Conservation (phyloP, 2,797 vertebrate species). For the Oryzias dopingdopingensis region DNA sequence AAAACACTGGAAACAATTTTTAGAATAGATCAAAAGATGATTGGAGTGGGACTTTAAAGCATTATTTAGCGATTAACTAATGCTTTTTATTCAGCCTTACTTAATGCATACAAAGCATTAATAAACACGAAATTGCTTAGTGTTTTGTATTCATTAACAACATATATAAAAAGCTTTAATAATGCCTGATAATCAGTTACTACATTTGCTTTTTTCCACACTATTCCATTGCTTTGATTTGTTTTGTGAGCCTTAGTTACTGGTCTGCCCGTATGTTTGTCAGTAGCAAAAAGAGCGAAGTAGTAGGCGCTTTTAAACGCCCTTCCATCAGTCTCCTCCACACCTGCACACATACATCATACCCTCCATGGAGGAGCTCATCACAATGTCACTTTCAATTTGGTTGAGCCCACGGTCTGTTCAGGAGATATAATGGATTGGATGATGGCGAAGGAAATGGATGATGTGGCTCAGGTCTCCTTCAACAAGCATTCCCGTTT, state of each 20-base stretch:
- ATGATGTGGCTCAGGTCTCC: constrained; percentile 44
- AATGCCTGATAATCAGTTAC: constrained; percentile 14
- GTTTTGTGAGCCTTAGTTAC: constrained; percentile 46
- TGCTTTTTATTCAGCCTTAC: no score
- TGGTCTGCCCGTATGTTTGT: constrained; percentile 26
- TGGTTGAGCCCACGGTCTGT: constrained; percentile 51
- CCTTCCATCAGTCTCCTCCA: constrained; percentile 61
- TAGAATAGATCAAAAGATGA: no score
- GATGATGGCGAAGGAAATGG: constrained; percentile 53
- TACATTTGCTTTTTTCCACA: constrained; percentile 33
- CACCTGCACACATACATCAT: constrained; percentile 48
- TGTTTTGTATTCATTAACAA: no score
- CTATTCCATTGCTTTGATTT: constrained; percentile 50
- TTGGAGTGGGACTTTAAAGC: no score
- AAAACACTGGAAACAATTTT: no score
- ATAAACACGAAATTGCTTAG: no score
- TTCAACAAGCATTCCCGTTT: constrained; percentile 44
- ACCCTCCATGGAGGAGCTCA: constrained; percentile 55
- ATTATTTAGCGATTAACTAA: no score
- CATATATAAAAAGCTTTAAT: no score
- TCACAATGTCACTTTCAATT: constrained; percentile 74
- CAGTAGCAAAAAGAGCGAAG: constrained; percentile 32
- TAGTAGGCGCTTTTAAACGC: constrained; percentile 36
- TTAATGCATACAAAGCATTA: no score
- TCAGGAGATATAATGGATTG: constrained; percentile 60